Evolutionary conservation across 2,797 vertebrate species (phyloP).

Genomic region (Masticophis lateralis): DNA sequence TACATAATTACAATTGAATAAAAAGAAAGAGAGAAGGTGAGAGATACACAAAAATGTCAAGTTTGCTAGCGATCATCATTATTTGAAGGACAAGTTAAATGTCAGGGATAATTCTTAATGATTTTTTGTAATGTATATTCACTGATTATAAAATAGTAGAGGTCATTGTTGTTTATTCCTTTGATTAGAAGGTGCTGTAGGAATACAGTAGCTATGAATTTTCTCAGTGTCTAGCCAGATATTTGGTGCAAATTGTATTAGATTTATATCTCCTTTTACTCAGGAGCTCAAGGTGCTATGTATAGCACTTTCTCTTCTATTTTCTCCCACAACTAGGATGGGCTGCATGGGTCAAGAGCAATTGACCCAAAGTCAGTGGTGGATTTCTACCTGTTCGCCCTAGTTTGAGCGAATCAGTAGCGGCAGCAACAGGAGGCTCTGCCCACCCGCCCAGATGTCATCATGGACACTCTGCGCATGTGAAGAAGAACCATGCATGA

Average conservation of each 20-base stretch:
- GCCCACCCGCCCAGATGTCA: no score
- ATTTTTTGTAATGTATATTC: not conserved
- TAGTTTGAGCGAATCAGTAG: no score
- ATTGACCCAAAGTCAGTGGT: not conserved
- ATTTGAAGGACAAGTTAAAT: not conserved
- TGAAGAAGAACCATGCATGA: rapidly evolving
- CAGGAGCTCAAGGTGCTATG: not conserved
- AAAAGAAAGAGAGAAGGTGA: not conserved
- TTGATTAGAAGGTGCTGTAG: not conserved
- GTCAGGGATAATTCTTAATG: not conserved
- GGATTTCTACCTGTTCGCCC: no score
- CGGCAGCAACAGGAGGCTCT: rapidly evolving
- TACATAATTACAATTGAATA: not conserved
- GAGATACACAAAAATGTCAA: not conserved
- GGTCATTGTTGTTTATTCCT: not conserved
- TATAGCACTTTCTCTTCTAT: not conserved
- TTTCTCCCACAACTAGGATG: not conserved
- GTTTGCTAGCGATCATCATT: not conserved
- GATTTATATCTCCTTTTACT: not conserved
- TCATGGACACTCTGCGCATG: no score
- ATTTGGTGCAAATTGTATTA: not conserved
- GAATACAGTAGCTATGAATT: not conserved
- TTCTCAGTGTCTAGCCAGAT: not conserved
- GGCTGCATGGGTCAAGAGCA: not conserved
- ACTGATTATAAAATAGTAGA: not conserved